These are phyloP conservation scores for Mus caroli DNA, from an alignment of 2,797 vertebrate species.

Conservation along the genomic window DNA sequence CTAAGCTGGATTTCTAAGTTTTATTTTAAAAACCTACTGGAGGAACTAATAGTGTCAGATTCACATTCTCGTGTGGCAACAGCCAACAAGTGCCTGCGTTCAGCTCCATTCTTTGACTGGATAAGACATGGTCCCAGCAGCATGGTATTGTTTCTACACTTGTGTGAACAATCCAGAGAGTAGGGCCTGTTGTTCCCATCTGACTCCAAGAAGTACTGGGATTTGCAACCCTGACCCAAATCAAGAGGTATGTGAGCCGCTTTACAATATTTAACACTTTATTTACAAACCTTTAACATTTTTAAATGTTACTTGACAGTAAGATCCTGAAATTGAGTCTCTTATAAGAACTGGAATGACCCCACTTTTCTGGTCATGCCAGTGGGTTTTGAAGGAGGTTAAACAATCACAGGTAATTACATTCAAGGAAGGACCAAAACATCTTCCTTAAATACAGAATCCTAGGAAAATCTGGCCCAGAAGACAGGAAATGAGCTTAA, in stretches of 20 bases:
- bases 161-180: too few relatives aligned
- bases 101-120: not conserved
- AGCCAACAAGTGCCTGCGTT: not conserved
- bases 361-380: not conserved
- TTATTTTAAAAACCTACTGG: not conserved
- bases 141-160: rapidly evolving
- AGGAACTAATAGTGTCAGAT: not conserved
- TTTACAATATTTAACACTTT: not conserved
- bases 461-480: not conserved
- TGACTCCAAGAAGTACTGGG: not conserved
- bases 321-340: not conserved
- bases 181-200: not conserved
- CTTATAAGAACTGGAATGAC: not conserved
- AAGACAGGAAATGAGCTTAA: not conserved
- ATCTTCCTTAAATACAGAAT: not conserved
- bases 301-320: not conserved
- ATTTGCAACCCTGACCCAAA: not conserved
- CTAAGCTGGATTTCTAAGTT: not conserved
- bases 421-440: not conserved
- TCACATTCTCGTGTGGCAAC: not conserved
- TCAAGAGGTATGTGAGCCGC: not conserved
- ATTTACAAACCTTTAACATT: not conserved
- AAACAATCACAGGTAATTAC: not conserved
- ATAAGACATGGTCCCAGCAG: not conserved
- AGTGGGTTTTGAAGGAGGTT: not conserved